Evolutionary conservation across 2,113 vertebrate genomes (phyloP).

Genomic region (Scomber scombrus): DNA sequence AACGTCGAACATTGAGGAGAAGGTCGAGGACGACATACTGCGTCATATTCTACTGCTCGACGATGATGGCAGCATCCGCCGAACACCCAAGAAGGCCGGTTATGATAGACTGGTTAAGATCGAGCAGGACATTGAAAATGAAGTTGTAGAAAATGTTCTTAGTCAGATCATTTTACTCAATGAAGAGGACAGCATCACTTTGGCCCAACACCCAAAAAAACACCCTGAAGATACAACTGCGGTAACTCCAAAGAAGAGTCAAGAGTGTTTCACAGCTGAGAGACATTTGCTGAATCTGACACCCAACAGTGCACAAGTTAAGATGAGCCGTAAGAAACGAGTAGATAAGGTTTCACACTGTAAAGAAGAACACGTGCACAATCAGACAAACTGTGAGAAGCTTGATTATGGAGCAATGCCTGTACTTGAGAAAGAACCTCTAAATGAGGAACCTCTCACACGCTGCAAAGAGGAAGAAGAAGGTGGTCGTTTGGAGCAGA

Average conservation of each 20-base stretch:
- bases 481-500: not conserved
- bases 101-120: not conserved
- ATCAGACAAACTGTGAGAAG: not conserved
- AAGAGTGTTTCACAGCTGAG: not conserved
- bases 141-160: not conserved
- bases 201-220: not conserved
- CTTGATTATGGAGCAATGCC: constrained; percentile 48
- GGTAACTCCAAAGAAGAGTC: not conserved
- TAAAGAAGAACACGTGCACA: constrained; percentile 1
- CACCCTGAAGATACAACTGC: not conserved
- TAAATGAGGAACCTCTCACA: constrained; percentile 19
- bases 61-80: not conserved
- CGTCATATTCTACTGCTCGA: not conserved
- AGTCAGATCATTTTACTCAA: not conserved
- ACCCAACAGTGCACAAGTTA: not conserved
- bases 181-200: not conserved
- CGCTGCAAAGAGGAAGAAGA: constrained; percentile 21
- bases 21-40: constrained; percentile 3
- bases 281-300: not conserved
- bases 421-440: constrained; percentile 54
- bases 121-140: not conserved
- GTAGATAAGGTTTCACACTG: not conserved
- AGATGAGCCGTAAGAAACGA: not conserved
- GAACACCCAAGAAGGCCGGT: not conserved
- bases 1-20: not conserved